Percentiles rank a stretch among this genome's conserved stretches.
Evolutionary conservation across 1,140 invertebrate genomes (phyloP).

Genomic region (Drosophila mojavensis): DNA sequence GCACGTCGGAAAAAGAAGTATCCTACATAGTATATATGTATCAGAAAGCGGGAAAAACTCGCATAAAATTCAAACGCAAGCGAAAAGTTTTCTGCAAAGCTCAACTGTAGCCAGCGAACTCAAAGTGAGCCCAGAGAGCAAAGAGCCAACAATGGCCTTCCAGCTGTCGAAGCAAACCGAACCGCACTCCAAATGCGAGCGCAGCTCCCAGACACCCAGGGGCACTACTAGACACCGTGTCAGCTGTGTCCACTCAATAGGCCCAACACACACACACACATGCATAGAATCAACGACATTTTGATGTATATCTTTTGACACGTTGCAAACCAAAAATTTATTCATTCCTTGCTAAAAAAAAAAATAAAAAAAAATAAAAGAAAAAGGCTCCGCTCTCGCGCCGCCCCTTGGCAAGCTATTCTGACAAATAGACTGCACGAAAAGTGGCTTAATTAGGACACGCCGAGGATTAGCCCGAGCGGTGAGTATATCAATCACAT

Average conservation of each 20-base stretch:
- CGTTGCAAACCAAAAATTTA: constrained; percentile 46
- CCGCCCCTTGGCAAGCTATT: background rate
- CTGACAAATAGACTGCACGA: too few species aligned
- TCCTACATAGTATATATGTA: background rate
- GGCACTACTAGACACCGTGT: constrained; percentile 17
- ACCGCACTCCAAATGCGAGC: background rate
- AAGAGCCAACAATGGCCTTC: background rate
- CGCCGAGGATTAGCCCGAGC: constrained; percentile 4
- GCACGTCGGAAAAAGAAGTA: constrained; percentile 17
- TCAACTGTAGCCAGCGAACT: constrained; percentile 29
- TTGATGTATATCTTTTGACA: constrained; percentile 77
- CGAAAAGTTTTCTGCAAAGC: constrained; percentile 75
- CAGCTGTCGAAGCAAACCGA: background rate
- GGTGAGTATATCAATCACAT: constrained; percentile 36
- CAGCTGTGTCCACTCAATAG: constrained; percentile 41
- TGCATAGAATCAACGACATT: constrained; percentile 62
- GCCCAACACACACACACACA: constrained; percentile 7
- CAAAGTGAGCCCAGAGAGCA: constrained; percentile 8
- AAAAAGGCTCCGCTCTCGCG: background rate
- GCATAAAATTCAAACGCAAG: constrained; percentile 79
- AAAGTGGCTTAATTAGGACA: constrained; percentile 39
- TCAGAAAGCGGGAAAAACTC: constrained; percentile 54
- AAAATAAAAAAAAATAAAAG: background rate
- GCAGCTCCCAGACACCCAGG: background rate
- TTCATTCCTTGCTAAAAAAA: constrained; percentile 15